Conservation (phyloP, 1,140 invertebrate species). For the Caerostris extrusa region DNA sequence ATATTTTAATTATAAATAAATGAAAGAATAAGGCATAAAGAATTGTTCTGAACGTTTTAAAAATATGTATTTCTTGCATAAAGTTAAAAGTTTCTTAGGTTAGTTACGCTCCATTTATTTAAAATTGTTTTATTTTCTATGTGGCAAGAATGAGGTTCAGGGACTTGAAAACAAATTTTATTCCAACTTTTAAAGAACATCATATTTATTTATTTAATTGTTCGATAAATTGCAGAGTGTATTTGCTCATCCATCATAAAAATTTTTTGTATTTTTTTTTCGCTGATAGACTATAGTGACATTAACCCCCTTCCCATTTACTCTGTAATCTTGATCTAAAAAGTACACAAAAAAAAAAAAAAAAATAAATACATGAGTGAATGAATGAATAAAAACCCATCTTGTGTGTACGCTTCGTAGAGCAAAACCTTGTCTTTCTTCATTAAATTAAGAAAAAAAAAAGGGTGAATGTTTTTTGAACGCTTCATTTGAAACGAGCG, state of each 20-base stretch:
- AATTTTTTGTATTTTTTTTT: not conserved
- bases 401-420: not conserved
- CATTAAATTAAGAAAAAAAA: slow-evolving; percentile 49
- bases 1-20: too few relatives aligned
- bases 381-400: not conserved
- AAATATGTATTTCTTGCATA: too few relatives aligned
- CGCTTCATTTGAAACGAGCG: not conserved
- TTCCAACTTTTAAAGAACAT: not conserved
- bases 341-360: not conserved
- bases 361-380: too few relatives aligned
- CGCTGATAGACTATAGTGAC: not conserved
- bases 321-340: not conserved
- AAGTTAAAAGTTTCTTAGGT: too few relatives aligned
- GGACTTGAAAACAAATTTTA: not conserved
- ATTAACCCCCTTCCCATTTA: not conserved
- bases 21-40: too few relatives aligned
- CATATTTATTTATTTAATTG: not conserved
- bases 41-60: too few relatives aligned
- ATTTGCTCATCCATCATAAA: not conserved
- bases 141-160: too few relatives aligned
- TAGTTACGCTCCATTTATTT: too few relatives aligned
- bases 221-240: not conserved
- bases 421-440: slow-evolving; percentile 22
- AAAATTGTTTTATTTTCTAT: too few relatives aligned
- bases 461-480: slow-evolving; percentile 15